Percentiles rank a stretch among this genome's conserved stretches.
These are phyloP conservation scores for Panulirus ornatus DNA, from an alignment of 1,140 invertebrate species.

Conservation along the genomic window DNA sequence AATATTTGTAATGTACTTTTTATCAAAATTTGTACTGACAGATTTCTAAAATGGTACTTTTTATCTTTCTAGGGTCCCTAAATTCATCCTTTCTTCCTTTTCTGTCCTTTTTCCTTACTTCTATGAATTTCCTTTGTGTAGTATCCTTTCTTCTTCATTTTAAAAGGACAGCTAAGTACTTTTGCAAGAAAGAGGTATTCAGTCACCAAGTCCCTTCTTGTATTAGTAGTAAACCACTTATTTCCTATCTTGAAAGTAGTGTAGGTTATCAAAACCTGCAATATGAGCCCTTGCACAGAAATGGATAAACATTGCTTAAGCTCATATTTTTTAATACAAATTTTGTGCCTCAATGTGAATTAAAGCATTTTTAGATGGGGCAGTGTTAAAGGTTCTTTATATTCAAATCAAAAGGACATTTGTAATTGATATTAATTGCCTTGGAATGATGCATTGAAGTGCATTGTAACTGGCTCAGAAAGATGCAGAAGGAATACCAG, in stretches of 20 bases:
- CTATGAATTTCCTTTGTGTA: conserved; percentile 4
- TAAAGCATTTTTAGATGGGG: neutral
- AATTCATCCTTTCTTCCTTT: conserved; percentile 35
- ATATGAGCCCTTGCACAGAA: neutral
- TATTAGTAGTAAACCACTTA: neutral
- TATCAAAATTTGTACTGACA: too few species aligned
- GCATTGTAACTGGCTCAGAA: too few species aligned
- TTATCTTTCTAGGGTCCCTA: conserved; percentile 64
- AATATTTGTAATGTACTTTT: too few species aligned
- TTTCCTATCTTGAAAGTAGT: neutral
- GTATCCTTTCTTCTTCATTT: neutral
- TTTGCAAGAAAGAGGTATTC: neutral
- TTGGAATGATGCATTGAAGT: neutral
- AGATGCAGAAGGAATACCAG: too few species aligned
- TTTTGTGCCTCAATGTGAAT: neutral
- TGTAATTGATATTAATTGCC: neutral
- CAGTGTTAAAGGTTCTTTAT: neutral
- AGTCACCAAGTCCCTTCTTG: neutral
- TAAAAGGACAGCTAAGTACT: neutral
- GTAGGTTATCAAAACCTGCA: neutral
- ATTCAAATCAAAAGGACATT: neutral
- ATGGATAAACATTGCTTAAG: neutral
- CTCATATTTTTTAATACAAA: neutral
- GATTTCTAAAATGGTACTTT: conserved; percentile 41
- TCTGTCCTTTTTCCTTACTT: conserved; percentile 3